A percentile compares a stretch with the other conserved stretches of the same genome.
Conservation (phyloP, 2,797 vertebrate species). For the Acomys russatus region DNA sequence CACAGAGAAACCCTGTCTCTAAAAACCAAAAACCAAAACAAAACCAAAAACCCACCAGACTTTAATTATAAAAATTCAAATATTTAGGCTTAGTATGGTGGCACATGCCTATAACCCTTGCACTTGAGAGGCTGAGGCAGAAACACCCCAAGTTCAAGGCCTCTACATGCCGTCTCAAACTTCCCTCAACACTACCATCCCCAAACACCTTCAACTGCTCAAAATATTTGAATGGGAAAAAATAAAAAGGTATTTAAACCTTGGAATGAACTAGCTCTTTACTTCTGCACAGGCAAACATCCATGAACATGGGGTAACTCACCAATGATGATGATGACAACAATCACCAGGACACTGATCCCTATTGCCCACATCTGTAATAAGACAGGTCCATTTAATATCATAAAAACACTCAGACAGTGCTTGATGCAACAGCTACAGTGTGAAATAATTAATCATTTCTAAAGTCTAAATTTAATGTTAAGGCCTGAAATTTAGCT, state of each 20-base stretch:
- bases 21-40: too few species aligned
- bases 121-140: not conserved
- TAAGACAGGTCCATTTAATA: not conserved
- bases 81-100: not conserved
- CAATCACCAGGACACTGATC: slow-evolving; percentile 87
- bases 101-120: not conserved
- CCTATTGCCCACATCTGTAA: slow-evolving; percentile 92
- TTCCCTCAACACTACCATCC: not conserved
- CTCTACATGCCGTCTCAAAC: not conserved
- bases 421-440: not conserved
- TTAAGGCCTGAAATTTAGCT: not conserved
- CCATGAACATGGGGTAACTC: slow-evolving; percentile 78
- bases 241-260: not conserved
- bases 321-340: slow-evolving; percentile 91
- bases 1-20: too few species aligned
- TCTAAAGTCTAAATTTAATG: not conserved
- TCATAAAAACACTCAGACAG: not conserved
- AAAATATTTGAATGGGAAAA: not conserved
- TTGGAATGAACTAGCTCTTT: not conserved
- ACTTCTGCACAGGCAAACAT: not conserved
- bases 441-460: not conserved
- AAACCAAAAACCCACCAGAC: too few species aligned
- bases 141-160: not conserved
- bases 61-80: not conserved
- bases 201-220: not conserved